Conservation (phyloP, 2,113 vertebrate species). For the Rhinopomastus cyanomelas region DNA sequence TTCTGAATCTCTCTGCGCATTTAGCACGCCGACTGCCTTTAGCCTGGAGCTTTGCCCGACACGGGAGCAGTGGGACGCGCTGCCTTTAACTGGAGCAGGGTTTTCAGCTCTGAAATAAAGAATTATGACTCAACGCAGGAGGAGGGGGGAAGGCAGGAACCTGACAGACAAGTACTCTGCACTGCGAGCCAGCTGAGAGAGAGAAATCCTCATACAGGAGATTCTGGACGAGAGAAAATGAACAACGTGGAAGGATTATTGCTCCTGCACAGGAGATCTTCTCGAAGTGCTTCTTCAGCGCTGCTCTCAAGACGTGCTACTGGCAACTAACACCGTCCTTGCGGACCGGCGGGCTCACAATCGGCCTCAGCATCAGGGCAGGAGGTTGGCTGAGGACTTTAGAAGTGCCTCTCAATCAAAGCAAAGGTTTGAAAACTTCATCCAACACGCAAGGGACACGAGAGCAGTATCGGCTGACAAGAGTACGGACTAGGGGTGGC, state of each 20-base stretch:
- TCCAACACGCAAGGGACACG: background rate
- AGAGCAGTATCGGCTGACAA: background rate
- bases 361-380: background rate
- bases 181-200: background rate
- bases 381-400: background rate
- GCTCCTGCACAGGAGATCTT: background rate
- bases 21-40: constrained; percentile 47
- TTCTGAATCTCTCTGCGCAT: constrained; percentile 48
- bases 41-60: constrained; percentile 66
- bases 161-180: background rate
- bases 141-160: background rate
- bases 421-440: background rate
- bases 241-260: background rate
- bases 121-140: constrained; percentile 14
- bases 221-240: background rate
- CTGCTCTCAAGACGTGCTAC: background rate
- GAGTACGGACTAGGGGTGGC: background rate
- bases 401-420: background rate
- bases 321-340: background rate
- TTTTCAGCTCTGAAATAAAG: constrained; percentile 56
- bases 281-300: background rate
- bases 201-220: background rate
- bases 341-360: background rate
- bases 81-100: constrained; percentile 43
- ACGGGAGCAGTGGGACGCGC: background rate